Conservation (phyloP, 2,113 vertebrate species). For the Protobothrops flavoviridis region DNA sequence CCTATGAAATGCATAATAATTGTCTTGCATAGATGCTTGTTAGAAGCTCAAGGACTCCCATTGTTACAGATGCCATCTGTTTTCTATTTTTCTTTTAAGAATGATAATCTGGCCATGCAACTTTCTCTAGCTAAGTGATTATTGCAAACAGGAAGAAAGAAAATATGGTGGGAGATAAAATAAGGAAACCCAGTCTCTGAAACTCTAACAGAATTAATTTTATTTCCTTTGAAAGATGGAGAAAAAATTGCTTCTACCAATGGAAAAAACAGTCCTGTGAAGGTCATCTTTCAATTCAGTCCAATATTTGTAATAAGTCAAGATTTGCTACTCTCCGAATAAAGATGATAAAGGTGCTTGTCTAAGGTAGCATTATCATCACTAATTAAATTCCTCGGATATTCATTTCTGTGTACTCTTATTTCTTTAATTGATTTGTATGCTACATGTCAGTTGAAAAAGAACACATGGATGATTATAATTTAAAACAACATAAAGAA, state of each 20-base stretch:
- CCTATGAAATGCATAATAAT: neutral
- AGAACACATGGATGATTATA: neutral
- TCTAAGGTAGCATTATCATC: neutral
- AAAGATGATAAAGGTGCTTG: neutral
- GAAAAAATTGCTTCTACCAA: neutral
- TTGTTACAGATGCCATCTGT: neutral
- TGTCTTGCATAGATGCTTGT: neutral
- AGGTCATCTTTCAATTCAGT: neutral
- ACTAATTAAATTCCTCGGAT: neutral
- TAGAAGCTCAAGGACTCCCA: neutral
- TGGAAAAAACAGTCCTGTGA: neutral
- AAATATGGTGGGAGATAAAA: neutral
- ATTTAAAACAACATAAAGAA: neutral
- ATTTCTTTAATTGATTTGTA: neutral
- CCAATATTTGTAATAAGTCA: conserved; percentile 11
- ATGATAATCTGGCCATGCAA: neutral
- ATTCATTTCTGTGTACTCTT: neutral
- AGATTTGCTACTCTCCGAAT: neutral
- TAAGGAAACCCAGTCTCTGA: neutral
- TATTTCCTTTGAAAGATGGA: neutral
- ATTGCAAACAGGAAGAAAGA: neutral
- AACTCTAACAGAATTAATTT: neutral
- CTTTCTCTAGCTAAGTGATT: neutral
- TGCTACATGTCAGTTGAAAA: neutral
- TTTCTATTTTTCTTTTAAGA: neutral